Conservation (phyloP, 2,888 invertebrate species). For the Eupithecia abbreviata region DNA sequence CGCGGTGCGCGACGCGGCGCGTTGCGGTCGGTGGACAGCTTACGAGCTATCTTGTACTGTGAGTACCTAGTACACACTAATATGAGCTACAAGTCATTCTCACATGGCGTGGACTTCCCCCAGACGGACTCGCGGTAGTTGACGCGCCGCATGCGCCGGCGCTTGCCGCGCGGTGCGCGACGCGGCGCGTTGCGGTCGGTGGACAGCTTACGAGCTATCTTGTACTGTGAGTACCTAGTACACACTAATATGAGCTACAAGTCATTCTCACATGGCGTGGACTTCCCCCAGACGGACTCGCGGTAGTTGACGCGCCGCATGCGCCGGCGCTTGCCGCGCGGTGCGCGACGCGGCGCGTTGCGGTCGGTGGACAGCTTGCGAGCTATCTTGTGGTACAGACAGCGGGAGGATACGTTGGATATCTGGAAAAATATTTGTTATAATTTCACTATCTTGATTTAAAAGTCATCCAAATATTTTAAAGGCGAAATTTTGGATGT, state of each 20-base stretch:
- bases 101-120: slow-evolving; percentile 53
- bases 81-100: slow-evolving; percentile 6
- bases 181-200: slow-evolving; percentile 51
- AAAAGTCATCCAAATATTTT: not conserved
- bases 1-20: too few relatives aligned
- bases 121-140: slow-evolving; percentile 77
- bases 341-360: slow-evolving; percentile 51
- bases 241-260: not conserved
- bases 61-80: slow-evolving; percentile 42
- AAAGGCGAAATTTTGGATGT: not conserved
- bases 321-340: slow-evolving; percentile 63
- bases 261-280: slow-evolving; percentile 17
- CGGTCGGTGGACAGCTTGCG: slow-evolving; percentile 68
- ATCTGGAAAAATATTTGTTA: slow-evolving; percentile 50
- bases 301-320: slow-evolving; percentile 70
- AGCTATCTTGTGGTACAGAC: slow-evolving; percentile 70
- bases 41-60: slow-evolving; percentile 68
- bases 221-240: slow-evolving; percentile 62
- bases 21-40: slow-evolving; percentile 66
- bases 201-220: slow-evolving; percentile 63
- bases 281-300: slow-evolving; percentile 74
- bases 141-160: too few relatives aligned
- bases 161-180: slow-evolving; percentile 55
- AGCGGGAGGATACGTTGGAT: slow-evolving; percentile 74
- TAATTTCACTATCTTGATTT: not conserved